Evolutionary conservation across 2,888 invertebrate species (phyloP), one percentile per base, ranked within the genome.

Genomic region (Andrena bicolor): DNA sequence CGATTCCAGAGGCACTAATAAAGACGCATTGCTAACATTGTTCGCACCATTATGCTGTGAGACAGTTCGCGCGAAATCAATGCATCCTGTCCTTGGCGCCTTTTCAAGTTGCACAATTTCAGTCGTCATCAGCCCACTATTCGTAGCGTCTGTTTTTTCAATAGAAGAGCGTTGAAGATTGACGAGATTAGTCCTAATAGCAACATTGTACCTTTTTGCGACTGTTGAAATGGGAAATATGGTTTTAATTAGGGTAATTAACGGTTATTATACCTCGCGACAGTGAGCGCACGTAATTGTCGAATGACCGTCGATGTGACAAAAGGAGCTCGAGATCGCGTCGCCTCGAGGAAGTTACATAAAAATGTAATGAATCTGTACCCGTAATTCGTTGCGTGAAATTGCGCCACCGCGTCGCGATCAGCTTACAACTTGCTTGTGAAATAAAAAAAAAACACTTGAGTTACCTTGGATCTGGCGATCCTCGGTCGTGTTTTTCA

Each of bases 281-380:
- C 60, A 16, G 3, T 48, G n/a, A 8, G 0, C 28, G 8, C 7
- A 28, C 30, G 13, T 20, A 35, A 13, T 23, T 26, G 23, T 13
- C 32, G 48, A 72, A 68, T 72, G 32, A 26, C 6, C 28, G 48
- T 6, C n/a, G 23, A 4, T 3, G 26, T 28, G 20, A 64, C 28
- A 60, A 65, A 71, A 48, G 32, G n/a, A 64, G 68, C 35, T 49
- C 3, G 7, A 20, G 48, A 61, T 23, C 26, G 10, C 26, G n/a
- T 16, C 49, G 41, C 26, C 20, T 73, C 16, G 76, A 60, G 53
- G 53, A 66, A 53, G 80, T 84, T 84, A 80, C 41, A 77, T 83
- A 84, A 84, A 84, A 71, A 60, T 53, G 26, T 8, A 30, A 28
- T 10, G 61, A 63, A 63, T 48, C 65, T 16, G 13, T 49, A 23